These are phyloP conservation scores for Potorous gilbertii DNA, from an alignment of 2,797 vertebrate genomes.

Conservation along the genomic window DNA sequence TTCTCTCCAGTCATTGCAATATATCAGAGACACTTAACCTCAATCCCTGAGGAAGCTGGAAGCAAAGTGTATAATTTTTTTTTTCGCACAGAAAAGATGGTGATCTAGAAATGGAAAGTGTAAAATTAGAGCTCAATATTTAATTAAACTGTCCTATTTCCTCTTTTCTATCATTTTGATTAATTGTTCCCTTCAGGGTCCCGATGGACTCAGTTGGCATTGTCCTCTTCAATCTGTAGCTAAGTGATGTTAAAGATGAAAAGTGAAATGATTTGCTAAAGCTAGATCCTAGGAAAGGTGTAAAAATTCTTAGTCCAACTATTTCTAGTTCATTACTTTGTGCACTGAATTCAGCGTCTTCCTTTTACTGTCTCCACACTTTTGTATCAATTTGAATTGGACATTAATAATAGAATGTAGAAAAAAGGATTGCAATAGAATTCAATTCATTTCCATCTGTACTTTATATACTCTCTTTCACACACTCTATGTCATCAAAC, in stretches of 20 bases:
- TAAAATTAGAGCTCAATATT: constrained; percentile 51
- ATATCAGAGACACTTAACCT: background rate
- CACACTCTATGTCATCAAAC: background rate
- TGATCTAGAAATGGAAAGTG: constrained; percentile 43
- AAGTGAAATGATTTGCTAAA: background rate
- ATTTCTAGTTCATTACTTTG: background rate
- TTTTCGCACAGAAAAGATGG: constrained; percentile 24
- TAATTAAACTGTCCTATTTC: constrained; percentile 9
- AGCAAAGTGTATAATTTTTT: background rate
- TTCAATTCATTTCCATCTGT: background rate
- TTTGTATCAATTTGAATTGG: background rate
- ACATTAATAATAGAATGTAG: background rate
- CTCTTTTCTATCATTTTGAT: background rate
- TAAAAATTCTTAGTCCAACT: background rate
- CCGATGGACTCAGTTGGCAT: background rate
- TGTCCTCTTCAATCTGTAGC: background rate
- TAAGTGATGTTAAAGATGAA: background rate
- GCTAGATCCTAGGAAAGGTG: background rate
- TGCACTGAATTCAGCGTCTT: background rate
- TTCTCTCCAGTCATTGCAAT: background rate
- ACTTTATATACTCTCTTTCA: background rate
- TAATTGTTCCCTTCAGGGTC: background rate
- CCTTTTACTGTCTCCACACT: background rate
- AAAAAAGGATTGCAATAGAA: background rate
- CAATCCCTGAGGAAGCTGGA: background rate